Evolutionary conservation across 2,113 vertebrate species (phyloP).

Genomic region (Pionites leucogaster): DNA sequence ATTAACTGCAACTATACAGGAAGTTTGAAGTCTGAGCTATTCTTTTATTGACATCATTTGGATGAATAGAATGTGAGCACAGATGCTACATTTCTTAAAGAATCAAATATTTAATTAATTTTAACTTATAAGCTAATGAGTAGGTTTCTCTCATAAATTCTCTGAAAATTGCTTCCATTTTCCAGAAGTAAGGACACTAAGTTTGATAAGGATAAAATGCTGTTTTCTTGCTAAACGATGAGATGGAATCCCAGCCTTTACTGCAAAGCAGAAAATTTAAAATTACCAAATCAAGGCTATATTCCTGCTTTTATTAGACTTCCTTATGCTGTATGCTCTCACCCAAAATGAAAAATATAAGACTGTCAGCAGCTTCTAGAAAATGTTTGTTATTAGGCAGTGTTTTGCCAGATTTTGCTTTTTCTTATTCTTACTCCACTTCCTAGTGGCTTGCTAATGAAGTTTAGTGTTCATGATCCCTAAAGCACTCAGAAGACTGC

Average conservation of each 20-base stretch:
- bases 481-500: background rate
- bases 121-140: constrained; percentile 15
- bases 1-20: constrained; percentile 30
- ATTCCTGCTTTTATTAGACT: background rate
- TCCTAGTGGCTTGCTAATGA: background rate
- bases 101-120: constrained; percentile 49
- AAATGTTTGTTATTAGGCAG: background rate
- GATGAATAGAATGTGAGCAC: background rate
- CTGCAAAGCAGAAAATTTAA: background rate
- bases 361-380: background rate
- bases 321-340: background rate
- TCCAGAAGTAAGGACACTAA: background rate
- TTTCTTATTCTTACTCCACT: background rate
- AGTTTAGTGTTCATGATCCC: background rate
- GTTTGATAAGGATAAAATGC: background rate
- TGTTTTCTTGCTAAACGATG: background rate
- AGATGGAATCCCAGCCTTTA: background rate
- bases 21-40: constrained; percentile 31
- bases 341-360: background rate
- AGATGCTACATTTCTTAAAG: constrained; percentile 26
- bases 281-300: background rate
- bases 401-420: background rate
- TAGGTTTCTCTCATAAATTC: background rate
- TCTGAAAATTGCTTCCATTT: background rate
- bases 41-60: constrained; percentile 14